Evolutionary conservation across 2,113 vertebrate species (phyloP).

Genomic region (Pteruthius melanotis): DNA sequence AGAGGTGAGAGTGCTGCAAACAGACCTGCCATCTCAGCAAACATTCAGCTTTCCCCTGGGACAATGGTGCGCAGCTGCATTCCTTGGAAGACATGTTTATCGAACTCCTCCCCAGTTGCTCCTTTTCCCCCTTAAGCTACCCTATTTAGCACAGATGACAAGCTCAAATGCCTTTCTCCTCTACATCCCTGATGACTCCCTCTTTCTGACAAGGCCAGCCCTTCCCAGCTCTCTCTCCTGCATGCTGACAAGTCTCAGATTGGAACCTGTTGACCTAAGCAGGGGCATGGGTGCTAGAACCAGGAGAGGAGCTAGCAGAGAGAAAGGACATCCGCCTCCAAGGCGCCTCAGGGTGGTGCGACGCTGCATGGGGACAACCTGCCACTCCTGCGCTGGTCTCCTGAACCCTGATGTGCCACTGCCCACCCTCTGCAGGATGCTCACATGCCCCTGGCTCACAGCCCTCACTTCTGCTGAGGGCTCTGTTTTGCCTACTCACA

Average conservation of each 20-base stretch:
- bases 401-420: background rate
- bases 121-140: background rate
- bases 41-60: background rate
- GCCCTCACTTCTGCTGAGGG: background rate
- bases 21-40: background rate
- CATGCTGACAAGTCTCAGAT: background rate
- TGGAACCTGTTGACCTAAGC: background rate
- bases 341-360: background rate
- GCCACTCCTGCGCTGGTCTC: fast-evolving
- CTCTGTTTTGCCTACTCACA: background rate
- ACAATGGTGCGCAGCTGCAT: fast-evolving
- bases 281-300: fast-evolving
- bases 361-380: fast-evolving
- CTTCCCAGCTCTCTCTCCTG: background rate
- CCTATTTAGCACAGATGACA: background rate
- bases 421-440: background rate
- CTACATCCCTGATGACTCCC: background rate
- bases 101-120: background rate
- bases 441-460: fast-evolving
- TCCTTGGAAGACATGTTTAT: background rate
- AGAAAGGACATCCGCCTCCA: fast-evolving
- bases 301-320: background rate
- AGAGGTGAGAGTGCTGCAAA: background rate
- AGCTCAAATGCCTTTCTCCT: background rate
- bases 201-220: background rate